phyloP scores from a whole-genome alignment of 1,140 invertebrate genomes.

The Dendroctonus valens region DNA sequence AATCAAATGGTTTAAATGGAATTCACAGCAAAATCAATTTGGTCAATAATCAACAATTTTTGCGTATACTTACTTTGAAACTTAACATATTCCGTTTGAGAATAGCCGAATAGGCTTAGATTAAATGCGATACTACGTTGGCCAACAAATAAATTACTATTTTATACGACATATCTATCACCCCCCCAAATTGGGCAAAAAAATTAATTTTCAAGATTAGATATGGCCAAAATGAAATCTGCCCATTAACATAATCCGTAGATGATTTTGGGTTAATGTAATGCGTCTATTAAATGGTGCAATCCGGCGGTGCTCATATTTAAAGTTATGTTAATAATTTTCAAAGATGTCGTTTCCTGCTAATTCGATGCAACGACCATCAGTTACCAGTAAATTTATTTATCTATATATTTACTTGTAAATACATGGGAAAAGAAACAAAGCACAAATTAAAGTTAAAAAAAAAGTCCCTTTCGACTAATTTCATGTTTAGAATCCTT shows the following conservation, averaged over 20 bases:
- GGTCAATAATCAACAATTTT: not conserved
- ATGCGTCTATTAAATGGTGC: slow-evolving; percentile 19
- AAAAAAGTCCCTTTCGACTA: too few relatives aligned
- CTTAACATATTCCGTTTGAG: slow-evolving; percentile 1
- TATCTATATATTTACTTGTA: not conserved
- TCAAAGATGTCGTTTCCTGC: slow-evolving; percentile 12
- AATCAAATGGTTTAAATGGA: too few relatives aligned
- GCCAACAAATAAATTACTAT: not conserved
- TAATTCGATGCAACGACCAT: not conserved
- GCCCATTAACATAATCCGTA: slow-evolving; percentile 18
- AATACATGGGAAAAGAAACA: not conserved
- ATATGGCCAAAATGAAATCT: slow-evolving; percentile 9
- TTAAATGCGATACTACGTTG: not conserved
- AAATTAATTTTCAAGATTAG: slow-evolving; percentile 19
- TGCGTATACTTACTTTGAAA: slow-evolving; percentile 9
- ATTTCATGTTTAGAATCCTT: too few relatives aligned
- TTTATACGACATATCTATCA: slow-evolving; percentile 11
- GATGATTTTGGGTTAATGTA: slow-evolving; percentile 20
- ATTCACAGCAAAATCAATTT: too few relatives aligned
- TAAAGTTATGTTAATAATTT: slow-evolving; percentile 9
- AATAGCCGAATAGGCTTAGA: not conserved
- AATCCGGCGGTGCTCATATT: slow-evolving; percentile 1
- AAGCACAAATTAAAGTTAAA: not conserved
- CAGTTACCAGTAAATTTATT: not conserved
- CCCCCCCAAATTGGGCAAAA: slow-evolving; percentile 13